Conservation (phyloP, 2,888 invertebrate species). For the Rhingia rostrata region DNA sequence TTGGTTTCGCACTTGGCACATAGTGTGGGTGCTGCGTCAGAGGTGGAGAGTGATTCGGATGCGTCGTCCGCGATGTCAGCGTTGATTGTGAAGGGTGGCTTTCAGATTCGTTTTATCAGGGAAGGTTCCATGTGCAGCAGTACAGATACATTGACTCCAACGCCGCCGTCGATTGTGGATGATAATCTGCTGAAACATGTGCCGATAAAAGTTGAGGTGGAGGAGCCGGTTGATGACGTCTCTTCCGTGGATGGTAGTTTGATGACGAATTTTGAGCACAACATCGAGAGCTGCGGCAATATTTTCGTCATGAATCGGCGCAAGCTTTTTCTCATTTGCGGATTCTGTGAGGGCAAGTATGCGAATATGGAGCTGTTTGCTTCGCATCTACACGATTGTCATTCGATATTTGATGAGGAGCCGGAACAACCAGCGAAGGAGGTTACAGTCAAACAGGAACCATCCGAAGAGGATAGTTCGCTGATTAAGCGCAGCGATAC, state of each 20-base stretch:
- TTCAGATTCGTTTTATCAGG: slow-evolving; percentile 63
- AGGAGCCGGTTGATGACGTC: slow-evolving; percentile 37
- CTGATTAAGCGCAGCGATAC: slow-evolving; percentile 4
- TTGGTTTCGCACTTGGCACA: not conserved
- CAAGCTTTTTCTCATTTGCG: slow-evolving; percentile 77
- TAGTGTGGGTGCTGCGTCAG: slow-evolving; percentile 6
- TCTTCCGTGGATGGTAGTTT: slow-evolving; percentile 22
- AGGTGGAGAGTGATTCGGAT: slow-evolving; percentile 70
- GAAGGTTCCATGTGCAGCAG: slow-evolving; percentile 32
- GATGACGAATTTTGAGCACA: slow-evolving; percentile 46
- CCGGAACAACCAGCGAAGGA: not conserved
- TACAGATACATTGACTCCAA: slow-evolving; percentile 24
- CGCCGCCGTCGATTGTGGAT: slow-evolving; percentile 37
- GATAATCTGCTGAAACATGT: slow-evolving; percentile 63
- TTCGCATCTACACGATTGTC: slow-evolving; percentile 78
- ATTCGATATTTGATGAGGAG: slow-evolving; percentile 73
- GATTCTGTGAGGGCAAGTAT: slow-evolving; percentile 77
- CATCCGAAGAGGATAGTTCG: slow-evolving; percentile 20
- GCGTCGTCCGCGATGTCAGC: slow-evolving; percentile 30
- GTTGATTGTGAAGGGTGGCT: slow-evolving; percentile 64
- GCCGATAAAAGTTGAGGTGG: slow-evolving; percentile 62
- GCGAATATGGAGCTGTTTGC: slow-evolving; percentile 77
- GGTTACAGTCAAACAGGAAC: slow-evolving; percentile 48
- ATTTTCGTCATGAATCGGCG: slow-evolving; percentile 76
- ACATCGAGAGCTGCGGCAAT: slow-evolving; percentile 79